A percentile compares a stretch with the other conserved stretches of the same genome.
These are phyloP conservation scores for Diplazon laetatorius DNA, from an alignment of 2,888 invertebrate species.

Conservation along the genomic window DNA sequence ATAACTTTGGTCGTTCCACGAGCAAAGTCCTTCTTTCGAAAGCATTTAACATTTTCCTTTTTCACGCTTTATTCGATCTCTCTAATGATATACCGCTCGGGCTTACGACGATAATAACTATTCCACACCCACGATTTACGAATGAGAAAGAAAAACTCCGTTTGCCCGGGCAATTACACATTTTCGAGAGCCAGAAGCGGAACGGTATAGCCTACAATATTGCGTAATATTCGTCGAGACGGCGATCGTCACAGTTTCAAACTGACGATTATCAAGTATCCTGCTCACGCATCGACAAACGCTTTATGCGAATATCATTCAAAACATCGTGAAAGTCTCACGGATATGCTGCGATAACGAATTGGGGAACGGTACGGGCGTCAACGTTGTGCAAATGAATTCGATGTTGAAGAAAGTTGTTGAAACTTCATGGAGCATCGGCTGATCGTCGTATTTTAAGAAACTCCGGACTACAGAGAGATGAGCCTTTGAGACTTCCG, in stretches of 20 bases:
- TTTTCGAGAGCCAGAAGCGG: conserved; percentile 5
- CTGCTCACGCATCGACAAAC: conserved; percentile 53
- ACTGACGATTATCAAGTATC: conserved; percentile 50
- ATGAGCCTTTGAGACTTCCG: background rate
- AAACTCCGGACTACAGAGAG: background rate
- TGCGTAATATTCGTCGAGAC: conserved; percentile 30
- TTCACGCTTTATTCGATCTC: background rate
- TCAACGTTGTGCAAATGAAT: conserved; percentile 27
- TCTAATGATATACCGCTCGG: conserved; percentile 28
- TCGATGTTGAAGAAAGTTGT: conserved; percentile 35
- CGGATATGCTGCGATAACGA: background rate
- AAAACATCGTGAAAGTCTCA: conserved; percentile 12
- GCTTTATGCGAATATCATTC: conserved; percentile 41
- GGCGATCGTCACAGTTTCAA: conserved; percentile 25
- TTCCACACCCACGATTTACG: background rate
- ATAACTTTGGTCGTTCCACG: conserved; percentile 2
- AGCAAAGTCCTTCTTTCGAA: background rate
- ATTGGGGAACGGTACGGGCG: background rate
- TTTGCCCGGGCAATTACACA: conserved; percentile 19
- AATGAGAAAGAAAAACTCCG: background rate
- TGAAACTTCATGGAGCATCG: conserved; percentile 43
- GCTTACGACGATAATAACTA: conserved; percentile 29
- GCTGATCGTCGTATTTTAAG: conserved; percentile 12
- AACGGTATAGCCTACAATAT: background rate
- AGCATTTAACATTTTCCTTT: conserved; percentile 4